Evolutionary conservation across 2,113 vertebrate species (phyloP).

Genomic region (Seriola rivoliana): DNA sequence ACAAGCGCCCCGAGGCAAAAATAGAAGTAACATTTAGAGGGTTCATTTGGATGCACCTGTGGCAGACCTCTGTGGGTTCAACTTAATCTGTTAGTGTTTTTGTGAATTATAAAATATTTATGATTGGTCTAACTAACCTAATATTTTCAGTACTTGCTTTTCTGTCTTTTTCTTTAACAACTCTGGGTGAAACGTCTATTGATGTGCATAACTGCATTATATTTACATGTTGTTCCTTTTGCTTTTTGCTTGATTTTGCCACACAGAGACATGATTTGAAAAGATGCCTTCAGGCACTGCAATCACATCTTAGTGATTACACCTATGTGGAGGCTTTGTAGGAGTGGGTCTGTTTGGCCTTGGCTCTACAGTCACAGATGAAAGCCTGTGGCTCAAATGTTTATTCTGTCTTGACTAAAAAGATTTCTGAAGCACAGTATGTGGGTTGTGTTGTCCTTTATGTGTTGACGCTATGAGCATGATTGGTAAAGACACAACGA

Average conservation of each 20-base stretch:
- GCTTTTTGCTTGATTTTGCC: neutral
- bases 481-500: neutral
- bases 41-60: neutral
- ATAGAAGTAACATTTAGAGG: neutral
- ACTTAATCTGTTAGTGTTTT: neutral
- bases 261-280: constrained; percentile 14
- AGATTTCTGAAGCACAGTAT: neutral
- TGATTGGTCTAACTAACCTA: neutral
- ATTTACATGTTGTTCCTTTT: neutral
- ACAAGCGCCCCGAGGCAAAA: neutral
- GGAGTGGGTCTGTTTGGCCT: constrained; percentile 10
- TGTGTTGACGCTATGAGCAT: neutral
- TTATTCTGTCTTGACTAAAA: constrained; percentile 12
- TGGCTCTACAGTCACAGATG: constrained; percentile 12
- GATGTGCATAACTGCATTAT: neutral
- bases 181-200: neutral
- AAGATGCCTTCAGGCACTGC: constrained; percentile 27
- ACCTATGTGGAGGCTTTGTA: neutral
- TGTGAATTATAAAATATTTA: neutral
- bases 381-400: constrained; percentile 37
- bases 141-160: neutral
- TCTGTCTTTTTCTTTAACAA: neutral
- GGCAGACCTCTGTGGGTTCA: too few species aligned
- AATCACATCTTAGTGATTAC: constrained; percentile 34
- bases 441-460: neutral